Conservation (phyloP, 2,113 vertebrate species). For the Jacana jacana region DNA sequence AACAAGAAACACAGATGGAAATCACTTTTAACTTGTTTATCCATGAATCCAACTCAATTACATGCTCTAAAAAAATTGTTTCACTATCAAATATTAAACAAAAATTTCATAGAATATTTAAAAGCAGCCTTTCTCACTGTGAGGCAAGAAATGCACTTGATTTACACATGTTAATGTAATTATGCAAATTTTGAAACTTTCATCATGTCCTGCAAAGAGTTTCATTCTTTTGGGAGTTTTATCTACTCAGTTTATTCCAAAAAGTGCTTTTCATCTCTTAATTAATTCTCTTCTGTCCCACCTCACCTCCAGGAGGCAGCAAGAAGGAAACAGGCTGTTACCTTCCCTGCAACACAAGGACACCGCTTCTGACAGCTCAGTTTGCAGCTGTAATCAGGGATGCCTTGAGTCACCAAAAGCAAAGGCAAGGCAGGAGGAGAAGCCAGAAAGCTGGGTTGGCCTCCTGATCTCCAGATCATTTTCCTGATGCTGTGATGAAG, state of each 20-base stretch:
- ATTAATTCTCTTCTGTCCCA: not conserved
- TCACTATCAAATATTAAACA: constrained; percentile 32
- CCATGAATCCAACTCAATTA: constrained; percentile 21
- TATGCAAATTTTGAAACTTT: constrained; percentile 1
- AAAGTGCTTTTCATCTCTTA: not conserved
- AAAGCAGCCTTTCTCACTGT: not conserved
- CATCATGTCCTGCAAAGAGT: constrained; percentile 5
- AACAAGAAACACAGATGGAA: constrained; percentile 24
- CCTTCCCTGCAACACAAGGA: not conserved
- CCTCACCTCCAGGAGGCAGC: not conserved
- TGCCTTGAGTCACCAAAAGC: not conserved
- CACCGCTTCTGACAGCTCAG: not conserved
- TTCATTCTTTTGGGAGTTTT: not conserved
- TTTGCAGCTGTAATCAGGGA: not conserved
- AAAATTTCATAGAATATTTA: constrained; percentile 2
- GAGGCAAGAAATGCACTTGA: not conserved
- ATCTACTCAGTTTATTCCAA: not conserved
- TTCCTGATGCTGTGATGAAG: not conserved
- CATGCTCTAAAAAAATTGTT: not conserved
- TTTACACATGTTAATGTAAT: constrained; percentile 31
- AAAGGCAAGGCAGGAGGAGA: not conserved
- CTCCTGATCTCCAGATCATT: not conserved
- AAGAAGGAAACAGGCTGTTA: not conserved
- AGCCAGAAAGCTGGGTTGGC: not conserved
- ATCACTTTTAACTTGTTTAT: constrained; percentile 42